phyloP scores from a whole-genome alignment of 2,797 vertebrate species.

The Arrhamphus sclerolepis region DNA sequence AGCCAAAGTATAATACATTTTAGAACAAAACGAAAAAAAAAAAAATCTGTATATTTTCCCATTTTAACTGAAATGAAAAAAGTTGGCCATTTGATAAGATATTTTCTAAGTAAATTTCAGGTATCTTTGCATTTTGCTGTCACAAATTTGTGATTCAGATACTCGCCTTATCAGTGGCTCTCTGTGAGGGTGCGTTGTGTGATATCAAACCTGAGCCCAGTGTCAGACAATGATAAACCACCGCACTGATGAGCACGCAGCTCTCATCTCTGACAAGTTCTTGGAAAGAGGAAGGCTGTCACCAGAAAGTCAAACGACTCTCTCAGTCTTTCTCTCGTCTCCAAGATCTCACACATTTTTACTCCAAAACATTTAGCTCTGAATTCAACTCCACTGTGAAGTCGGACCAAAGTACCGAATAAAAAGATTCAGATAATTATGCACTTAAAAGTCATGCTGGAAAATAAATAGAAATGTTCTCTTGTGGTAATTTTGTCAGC shows the following conservation, averaged over 20 bases:
- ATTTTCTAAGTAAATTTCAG: too few relatives aligned
- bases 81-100: too few relatives aligned
- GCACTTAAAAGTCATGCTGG: too few relatives aligned
- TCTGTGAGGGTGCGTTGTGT: constrained; percentile 22
- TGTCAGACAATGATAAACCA: constrained; percentile 39
- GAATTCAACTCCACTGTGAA: neutral
- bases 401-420: neutral
- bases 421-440: too few relatives aligned
- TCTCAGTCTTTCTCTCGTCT: neutral
- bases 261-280: constrained; percentile 25
- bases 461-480: too few relatives aligned
- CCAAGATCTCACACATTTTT: too few relatives aligned
- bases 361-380: neutral
- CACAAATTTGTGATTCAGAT: too few relatives aligned
- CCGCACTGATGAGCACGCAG: constrained; percentile 3
- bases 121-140: too few relatives aligned
- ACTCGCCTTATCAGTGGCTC: constrained; percentile 22
- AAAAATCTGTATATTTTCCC: too few relatives aligned
- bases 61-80: neutral
- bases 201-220: constrained; percentile 43
- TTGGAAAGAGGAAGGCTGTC: constrained; percentile 45
- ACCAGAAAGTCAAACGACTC: constrained; percentile 40
- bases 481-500: too few relatives aligned
- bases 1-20: neutral
- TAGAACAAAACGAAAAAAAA: neutral